Evolutionary conservation across 2,797 vertebrate genomes (phyloP).

Genomic region (Lepilemur ruficaudatus): DNA sequence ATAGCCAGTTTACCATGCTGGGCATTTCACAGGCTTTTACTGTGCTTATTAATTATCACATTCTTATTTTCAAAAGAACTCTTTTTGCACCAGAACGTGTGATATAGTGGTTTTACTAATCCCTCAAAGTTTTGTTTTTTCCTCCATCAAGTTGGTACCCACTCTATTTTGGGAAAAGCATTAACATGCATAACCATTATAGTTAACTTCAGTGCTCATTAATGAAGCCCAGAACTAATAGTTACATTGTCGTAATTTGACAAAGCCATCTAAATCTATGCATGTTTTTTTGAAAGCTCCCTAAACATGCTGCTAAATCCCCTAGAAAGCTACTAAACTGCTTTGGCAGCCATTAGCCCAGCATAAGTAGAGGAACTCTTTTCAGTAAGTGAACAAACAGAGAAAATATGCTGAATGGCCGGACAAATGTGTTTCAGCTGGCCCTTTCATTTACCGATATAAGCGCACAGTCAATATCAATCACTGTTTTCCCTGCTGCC

Average conservation of each 20-base stretch:
- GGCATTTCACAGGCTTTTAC: neutral
- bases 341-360: slow-evolving; percentile 83
- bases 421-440: slow-evolving; percentile 85
- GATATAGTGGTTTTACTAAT: neutral
- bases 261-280: slow-evolving; percentile 84
- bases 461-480: slow-evolving; percentile 83
- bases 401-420: slow-evolving; percentile 85
- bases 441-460: slow-evolving; percentile 84
- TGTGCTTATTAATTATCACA: neutral
- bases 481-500: slow-evolving; percentile 85
- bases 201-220: slow-evolving; percentile 81
- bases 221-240: slow-evolving; percentile 82
- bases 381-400: slow-evolving; percentile 86
- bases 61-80: neutral
- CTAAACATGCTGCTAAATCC: slow-evolving; percentile 85
- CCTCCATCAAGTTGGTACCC: slow-evolving; percentile 61
- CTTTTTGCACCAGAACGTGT: neutral
- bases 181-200: slow-evolving; percentile 76
- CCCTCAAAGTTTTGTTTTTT: neutral
- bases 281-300: slow-evolving; percentile 83
- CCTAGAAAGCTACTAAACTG: slow-evolving; percentile 84
- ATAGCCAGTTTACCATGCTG: neutral
- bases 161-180: slow-evolving; percentile 73
- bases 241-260: slow-evolving; percentile 83
- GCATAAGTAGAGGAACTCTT: slow-evolving; percentile 81